A percentile compares a stretch with the other conserved stretches of the same genome.
phyloP scores from a whole-genome alignment of 2,113 vertebrate species.

The Mesoclemmys tuberculata region DNA sequence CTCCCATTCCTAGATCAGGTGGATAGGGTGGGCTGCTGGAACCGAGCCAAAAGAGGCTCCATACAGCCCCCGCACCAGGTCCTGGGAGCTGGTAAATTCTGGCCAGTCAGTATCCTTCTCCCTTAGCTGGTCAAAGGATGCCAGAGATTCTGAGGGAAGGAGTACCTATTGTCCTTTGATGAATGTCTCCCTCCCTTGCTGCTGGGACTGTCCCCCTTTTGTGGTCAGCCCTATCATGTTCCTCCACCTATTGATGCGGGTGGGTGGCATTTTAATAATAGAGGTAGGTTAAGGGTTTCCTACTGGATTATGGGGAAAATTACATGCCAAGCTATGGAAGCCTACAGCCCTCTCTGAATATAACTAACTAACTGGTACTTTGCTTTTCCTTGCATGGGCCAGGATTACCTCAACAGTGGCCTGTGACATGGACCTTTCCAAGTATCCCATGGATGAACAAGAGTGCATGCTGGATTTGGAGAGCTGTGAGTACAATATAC shows the following conservation, averaged over 20 bases:
- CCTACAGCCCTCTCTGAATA: background rate
- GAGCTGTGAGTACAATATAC: constrained; percentile 88
- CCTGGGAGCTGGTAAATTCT: background rate
- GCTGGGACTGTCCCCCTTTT: background rate
- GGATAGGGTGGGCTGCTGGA: background rate
- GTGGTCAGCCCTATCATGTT: background rate
- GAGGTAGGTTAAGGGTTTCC: background rate
- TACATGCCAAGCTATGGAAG: background rate
- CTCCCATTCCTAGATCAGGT: background rate
- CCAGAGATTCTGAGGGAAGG: background rate
- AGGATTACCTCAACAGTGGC: constrained; percentile 96
- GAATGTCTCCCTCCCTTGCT: background rate
- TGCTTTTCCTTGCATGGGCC: background rate
- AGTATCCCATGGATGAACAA: constrained; percentile 98
- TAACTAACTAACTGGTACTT: constrained; percentile 1
- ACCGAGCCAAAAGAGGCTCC: background rate
- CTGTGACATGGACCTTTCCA: constrained; percentile 98
- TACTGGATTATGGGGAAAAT: background rate
- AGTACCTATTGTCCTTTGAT: background rate
- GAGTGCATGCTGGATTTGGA: constrained; percentile 97
- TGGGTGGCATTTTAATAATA: background rate
- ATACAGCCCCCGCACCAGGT: background rate
- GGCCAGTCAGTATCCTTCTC: background rate
- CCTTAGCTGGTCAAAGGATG: background rate
- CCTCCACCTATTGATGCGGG: background rate